Percentiles rank a stretch among this genome's conserved stretches.
These are phyloP conservation scores for Craniophora ligustri DNA, from an alignment of 2,888 invertebrate species.

Conservation along the genomic window DNA sequence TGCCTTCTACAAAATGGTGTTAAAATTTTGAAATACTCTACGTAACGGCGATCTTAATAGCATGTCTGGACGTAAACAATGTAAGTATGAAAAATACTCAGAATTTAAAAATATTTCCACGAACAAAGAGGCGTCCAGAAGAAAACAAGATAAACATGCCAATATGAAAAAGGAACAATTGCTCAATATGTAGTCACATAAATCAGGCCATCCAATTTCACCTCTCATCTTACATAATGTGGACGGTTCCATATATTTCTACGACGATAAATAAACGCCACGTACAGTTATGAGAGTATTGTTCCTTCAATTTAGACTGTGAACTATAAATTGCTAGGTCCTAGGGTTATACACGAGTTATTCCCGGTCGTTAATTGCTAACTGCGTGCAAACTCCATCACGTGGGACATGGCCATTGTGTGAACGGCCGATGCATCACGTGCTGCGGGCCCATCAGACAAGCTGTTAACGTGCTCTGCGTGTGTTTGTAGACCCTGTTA, in stretches of 20 bases:
- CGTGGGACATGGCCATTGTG: conserved; percentile 21
- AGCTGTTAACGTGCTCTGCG: conserved; percentile 27
- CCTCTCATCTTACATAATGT: conserved; percentile 10
- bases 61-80: not conserved
- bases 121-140: not conserved
- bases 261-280: conserved; percentile 35
- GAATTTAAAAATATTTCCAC: not conserved
- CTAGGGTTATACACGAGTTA: conserved; percentile 25
- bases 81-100: not conserved
- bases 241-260: conserved; percentile 7
- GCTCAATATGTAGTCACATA: conserved; percentile 1
- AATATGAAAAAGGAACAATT: conserved; percentile 1
- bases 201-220: conserved; percentile 18
- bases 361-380: conserved; percentile 34
- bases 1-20: too few relatives aligned
- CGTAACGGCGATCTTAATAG: too few relatives aligned
- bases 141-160: not conserved
- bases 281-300: conserved; percentile 36
- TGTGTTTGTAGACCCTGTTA: conserved; percentile 18
- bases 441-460: conserved; percentile 36
- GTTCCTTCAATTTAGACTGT: conserved; percentile 39
- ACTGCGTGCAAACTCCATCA: conserved; percentile 45
- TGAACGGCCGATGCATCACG: conserved; percentile 43
- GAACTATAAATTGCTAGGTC: conserved; percentile 36
- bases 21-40: too few relatives aligned